phyloP scores from a whole-genome alignment of 2,113 vertebrate species.

The Melanocharis versteri region DNA sequence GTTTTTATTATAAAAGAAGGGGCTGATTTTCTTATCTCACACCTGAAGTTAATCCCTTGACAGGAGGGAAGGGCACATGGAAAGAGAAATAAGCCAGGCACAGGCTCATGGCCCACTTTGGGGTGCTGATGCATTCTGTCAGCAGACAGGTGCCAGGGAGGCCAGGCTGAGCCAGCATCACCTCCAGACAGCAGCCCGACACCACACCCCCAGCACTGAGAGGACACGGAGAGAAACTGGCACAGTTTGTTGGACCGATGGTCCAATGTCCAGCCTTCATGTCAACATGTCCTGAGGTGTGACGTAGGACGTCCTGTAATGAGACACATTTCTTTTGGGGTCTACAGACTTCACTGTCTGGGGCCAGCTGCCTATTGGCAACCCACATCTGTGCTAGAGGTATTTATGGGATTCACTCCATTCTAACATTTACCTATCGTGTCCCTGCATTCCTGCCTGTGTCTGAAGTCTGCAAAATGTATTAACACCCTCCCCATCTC shows the following conservation, averaged over 20 bases:
- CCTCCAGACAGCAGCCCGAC: neutral
- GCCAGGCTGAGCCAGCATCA: neutral
- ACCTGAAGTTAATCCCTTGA: neutral
- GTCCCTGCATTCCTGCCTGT: neutral
- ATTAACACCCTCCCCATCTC: neutral
- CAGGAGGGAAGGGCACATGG: neutral
- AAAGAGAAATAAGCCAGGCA: neutral
- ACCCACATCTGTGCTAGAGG: neutral
- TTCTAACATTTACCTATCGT: neutral
- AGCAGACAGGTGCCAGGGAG: neutral
- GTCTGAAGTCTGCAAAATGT: neutral
- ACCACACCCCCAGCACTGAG: neutral
- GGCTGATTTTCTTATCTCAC: neutral
- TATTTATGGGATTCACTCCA: neutral
- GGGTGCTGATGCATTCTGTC: neutral
- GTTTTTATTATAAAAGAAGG: neutral
- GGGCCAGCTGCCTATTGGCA: neutral
- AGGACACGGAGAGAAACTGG: fast-evolving
- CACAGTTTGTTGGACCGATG: neutral
- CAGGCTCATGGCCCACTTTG: neutral
- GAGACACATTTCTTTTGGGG: neutral
- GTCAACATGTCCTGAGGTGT: neutral
- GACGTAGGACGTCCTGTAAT: neutral
- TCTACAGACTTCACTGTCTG: neutral
- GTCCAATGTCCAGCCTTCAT: neutral